A percentile compares a stretch with the other conserved stretches of the same genome.
Conservation (phyloP, 1,140 invertebrate species). For the Artemia franciscana region DNA sequence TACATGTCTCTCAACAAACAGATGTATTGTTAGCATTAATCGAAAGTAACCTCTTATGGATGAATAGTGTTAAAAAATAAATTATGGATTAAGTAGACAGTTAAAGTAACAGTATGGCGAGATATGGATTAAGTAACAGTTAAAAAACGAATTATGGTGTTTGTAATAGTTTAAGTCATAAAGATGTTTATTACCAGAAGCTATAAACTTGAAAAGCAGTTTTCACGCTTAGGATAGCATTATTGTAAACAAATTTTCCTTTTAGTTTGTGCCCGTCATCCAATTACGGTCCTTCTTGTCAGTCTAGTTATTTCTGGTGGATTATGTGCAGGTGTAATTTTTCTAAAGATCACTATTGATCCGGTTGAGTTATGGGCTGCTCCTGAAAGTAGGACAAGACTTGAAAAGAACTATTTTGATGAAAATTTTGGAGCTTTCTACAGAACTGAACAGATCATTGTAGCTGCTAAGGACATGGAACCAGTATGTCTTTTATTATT, state of each 20-base stretch:
- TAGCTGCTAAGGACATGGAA: conserved; percentile 16
- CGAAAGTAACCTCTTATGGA: too few species aligned
- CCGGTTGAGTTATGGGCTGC: conserved; percentile 76
- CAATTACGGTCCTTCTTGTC: conserved; percentile 10
- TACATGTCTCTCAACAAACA: too few species aligned
- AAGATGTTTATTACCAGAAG: too few species aligned
- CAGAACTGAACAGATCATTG: conserved; percentile 11
- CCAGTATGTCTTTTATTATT: conserved; percentile 15
- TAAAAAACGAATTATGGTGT: too few species aligned
- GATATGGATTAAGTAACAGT: too few species aligned
- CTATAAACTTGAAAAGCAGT: neutral
- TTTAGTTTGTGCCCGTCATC: conserved; percentile 43
- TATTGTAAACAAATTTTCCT: conserved; percentile 8
- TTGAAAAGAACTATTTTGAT: conserved; percentile 65
- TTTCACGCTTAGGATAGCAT: neutral
- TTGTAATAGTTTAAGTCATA: too few species aligned
- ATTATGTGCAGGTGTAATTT: conserved; percentile 34
- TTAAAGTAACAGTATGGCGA: too few species aligned
- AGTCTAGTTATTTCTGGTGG: conserved; percentile 17
- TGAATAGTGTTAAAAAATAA: too few species aligned
- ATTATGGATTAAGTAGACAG: too few species aligned
- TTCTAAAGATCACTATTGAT: conserved; percentile 46
- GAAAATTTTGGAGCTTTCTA: neutral
- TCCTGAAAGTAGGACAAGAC: conserved; percentile 39
- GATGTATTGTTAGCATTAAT: too few species aligned